These are phyloP conservation scores for Dromius quadrimaculatus DNA, from an alignment of 2,888 invertebrate genomes.

Conservation along the genomic window DNA sequence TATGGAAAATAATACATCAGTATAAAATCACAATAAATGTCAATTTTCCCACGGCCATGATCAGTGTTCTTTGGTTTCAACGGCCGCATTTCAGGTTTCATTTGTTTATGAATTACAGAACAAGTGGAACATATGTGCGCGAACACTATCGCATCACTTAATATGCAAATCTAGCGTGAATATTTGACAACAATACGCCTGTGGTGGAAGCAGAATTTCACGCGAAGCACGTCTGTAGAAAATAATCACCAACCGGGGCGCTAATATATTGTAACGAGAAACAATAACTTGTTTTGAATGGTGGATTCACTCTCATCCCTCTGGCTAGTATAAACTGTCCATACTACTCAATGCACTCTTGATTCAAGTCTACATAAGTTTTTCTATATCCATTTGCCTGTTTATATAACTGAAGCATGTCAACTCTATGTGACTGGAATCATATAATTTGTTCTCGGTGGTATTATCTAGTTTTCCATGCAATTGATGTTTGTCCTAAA, in stretches of 20 bases:
- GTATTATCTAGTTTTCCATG: too few relatives aligned
- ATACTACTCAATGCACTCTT: conserved; percentile 16
- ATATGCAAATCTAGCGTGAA: conserved; percentile 40
- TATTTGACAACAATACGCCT: conserved; percentile 36
- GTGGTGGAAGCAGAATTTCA: conserved; percentile 34
- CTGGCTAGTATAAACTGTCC: conserved; percentile 1
- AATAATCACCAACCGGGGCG: too few relatives aligned
- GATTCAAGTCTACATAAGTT: conserved; percentile 4
- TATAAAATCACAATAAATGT: conserved; percentile 14
- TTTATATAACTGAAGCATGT: too few relatives aligned
- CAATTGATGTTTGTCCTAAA: too few relatives aligned
- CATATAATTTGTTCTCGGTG: too few relatives aligned
- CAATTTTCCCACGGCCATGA: not conserved
- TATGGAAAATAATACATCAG: conserved; percentile 24
- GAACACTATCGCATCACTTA: conserved; percentile 42
- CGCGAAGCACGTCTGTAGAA: conserved; percentile 43
- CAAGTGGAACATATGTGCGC: conserved; percentile 35
- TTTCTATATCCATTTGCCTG: too few relatives aligned
- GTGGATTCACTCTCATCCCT: conserved; percentile 29
- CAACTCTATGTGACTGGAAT: too few relatives aligned
- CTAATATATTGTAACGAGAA: too few relatives aligned
- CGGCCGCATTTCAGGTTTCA: conserved; percentile 31
- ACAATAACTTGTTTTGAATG: conserved; percentile 39
- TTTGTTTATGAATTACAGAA: conserved; percentile 44
- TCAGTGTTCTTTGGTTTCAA: conserved; percentile 14